Percentiles rank a stretch among this genome's conserved stretches.
Conservation (phyloP, 2,888 invertebrate species). For the Eupithecia subfuscata region DNA sequence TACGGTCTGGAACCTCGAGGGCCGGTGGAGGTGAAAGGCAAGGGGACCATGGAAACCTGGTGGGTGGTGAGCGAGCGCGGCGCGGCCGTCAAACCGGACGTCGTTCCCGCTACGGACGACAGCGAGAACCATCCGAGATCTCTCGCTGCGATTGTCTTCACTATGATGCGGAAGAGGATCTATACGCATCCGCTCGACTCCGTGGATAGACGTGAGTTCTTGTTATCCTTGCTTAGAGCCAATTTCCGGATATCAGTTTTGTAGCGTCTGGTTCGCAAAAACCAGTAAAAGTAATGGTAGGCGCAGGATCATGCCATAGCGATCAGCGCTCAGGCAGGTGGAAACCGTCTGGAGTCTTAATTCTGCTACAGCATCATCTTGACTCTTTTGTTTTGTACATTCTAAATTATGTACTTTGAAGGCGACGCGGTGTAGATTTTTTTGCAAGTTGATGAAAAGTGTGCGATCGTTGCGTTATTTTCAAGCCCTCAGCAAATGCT, state of each 20-base stretch:
- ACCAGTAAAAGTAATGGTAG: too few relatives aligned
- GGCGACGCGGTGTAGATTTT: too few relatives aligned
- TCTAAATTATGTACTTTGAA: too few relatives aligned
- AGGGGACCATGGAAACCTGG: slow-evolving; percentile 98
- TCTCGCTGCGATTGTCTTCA: slow-evolving; percentile 94
- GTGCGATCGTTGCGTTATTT: too few relatives aligned
- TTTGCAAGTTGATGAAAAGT: too few relatives aligned
- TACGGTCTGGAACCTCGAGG: slow-evolving; percentile 92
- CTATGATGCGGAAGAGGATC: slow-evolving; percentile 91
- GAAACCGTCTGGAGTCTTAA: too few relatives aligned
- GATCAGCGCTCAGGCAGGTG: not conserved
- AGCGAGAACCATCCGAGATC: slow-evolving; percentile 88
- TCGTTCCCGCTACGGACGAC: slow-evolving; percentile 82
- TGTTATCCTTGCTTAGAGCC: not conserved
- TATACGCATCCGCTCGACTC: slow-evolving; percentile 68
- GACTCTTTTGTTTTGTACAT: too few relatives aligned
- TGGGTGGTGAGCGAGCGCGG: slow-evolving; percentile 90
- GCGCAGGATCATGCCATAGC: not conserved
- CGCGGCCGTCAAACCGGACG: slow-evolving; percentile 63
- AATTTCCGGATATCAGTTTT: not conserved
- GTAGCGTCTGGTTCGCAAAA: too few relatives aligned
- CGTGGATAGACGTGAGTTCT: slow-evolving; percentile 52
- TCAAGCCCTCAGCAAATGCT: too few relatives aligned
- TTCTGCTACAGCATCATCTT: too few relatives aligned
- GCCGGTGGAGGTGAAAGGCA: slow-evolving; percentile 95